These are phyloP conservation scores for Cryptoprocta ferox DNA, from an alignment of 2,797 vertebrate genomes.

Conservation along the genomic window DNA sequence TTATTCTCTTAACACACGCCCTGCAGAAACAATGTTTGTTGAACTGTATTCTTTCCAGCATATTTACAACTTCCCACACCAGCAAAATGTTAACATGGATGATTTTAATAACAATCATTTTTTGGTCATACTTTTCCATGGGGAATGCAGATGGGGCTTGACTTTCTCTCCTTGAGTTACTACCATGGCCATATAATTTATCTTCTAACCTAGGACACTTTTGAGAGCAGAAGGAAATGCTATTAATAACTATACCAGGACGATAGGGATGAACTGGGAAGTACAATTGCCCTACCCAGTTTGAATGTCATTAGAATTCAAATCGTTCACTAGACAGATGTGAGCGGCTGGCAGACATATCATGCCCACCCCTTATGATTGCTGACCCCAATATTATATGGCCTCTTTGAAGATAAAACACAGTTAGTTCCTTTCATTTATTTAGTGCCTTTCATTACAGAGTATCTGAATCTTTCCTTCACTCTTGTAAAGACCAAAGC, in stretches of 20 bases:
- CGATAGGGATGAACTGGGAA: not conserved
- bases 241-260: slow-evolving; percentile 26
- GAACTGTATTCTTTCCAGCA: slow-evolving; percentile 17
- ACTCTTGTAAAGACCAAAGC: slow-evolving; percentile 51
- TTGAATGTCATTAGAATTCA: slow-evolving; percentile 36
- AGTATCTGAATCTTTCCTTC: slow-evolving; percentile 45
- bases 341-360: not conserved
- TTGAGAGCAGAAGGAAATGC: not conserved
- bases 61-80: slow-evolving; percentile 30
- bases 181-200: slow-evolving; percentile 18
- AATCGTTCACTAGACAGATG: not conserved
- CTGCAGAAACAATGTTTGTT: not conserved
- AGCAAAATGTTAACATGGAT: slow-evolving; percentile 54
- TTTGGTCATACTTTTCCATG: slow-evolving; percentile 34
- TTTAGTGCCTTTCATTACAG: not conserved
- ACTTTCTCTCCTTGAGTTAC: slow-evolving; percentile 20
- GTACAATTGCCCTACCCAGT: not conserved
- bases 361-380: not conserved
- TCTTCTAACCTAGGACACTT: slow-evolving; percentile 32
- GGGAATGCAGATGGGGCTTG: slow-evolving; percentile 2
- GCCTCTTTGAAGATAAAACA: slow-evolving; percentile 51
- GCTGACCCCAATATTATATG: slow-evolving; percentile 10
- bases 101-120: slow-evolving; percentile 55
- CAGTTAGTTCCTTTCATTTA: not conserved
- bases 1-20: not conserved